Evolutionary conservation across 2,113 vertebrate species (phyloP).

Genomic region (Polypterus bichir): DNA sequence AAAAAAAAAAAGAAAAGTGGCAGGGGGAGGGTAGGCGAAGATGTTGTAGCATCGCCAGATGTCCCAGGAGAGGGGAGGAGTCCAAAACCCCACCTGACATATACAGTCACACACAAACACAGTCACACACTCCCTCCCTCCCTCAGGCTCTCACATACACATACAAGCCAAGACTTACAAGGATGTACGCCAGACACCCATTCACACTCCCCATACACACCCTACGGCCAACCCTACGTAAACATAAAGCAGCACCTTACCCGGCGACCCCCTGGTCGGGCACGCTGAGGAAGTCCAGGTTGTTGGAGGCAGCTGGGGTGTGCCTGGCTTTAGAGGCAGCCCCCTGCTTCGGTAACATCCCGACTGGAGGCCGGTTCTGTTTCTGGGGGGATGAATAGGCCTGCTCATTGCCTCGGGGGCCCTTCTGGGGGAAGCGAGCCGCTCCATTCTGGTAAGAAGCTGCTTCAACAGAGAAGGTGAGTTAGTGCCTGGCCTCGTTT

Average conservation of each 20-base stretch:
- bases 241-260: constrained; percentile 36
- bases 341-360: constrained; percentile 35
- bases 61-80: too few species aligned
- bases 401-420: constrained; percentile 21
- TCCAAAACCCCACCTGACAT: too few species aligned
- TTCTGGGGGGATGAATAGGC: constrained; percentile 40
- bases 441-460: constrained; percentile 58
- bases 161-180: too few species aligned
- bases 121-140: too few species aligned
- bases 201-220: too few species aligned
- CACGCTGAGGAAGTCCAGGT: constrained; percentile 86
- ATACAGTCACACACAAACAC: too few species aligned
- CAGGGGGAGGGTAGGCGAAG: too few species aligned
- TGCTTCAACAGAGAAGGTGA: constrained; percentile 22
- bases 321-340: constrained; percentile 26
- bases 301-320: constrained; percentile 36
- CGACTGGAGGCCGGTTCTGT: constrained; percentile 38
- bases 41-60: too few species aligned
- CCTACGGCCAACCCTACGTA: too few species aligned
- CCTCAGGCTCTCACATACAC: too few species aligned
- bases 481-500: not conserved
- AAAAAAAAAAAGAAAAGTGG: too few species aligned
- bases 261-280: constrained; percentile 87
- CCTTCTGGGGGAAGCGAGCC: constrained; percentile 34
- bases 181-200: too few species aligned